Conservation (phyloP, 2,113 vertebrate genomes). For the Aphyosemion australe region DNA sequence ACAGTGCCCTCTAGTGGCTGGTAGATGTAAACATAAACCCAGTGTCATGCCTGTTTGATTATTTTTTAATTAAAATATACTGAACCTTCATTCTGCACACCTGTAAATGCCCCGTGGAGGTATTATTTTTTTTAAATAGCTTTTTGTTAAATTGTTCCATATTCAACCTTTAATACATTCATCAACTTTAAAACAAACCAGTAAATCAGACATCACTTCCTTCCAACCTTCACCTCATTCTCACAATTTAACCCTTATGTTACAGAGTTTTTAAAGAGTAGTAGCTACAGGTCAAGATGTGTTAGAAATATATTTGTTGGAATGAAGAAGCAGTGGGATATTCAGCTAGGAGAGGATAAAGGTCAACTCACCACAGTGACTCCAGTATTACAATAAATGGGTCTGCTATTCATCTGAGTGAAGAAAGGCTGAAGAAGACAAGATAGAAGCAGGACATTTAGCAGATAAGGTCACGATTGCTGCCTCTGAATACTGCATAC, state of each 20-base stretch:
- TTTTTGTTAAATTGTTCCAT: no score
- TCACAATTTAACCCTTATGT: neutral
- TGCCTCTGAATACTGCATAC: neutral
- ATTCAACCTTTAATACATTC: no score
- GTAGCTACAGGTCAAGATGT: neutral
- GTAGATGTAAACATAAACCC: no score
- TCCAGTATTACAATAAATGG: neutral
- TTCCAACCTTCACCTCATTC: neutral
- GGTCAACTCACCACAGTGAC: neutral
- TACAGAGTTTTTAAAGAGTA: neutral
- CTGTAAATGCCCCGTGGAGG: no score
- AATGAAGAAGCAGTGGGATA: neutral
- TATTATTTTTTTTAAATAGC: no score
- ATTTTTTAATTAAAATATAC: no score
- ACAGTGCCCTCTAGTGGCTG: no score
- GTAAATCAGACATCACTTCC: neutral
- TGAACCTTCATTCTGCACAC: no score
- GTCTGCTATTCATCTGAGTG: conserved; percentile 8
- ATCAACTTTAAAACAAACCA: neutral
- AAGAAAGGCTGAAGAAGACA: conserved; percentile 1
- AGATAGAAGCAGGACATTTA: conserved; percentile 6
- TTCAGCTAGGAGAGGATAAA: neutral
- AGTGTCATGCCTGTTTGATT: no score
- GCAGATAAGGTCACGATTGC: neutral
- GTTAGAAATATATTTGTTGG: neutral